A percentile compares a stretch with the other conserved stretches of the same genome.
Evolutionary conservation across 2,888 invertebrate species (phyloP).

Genomic region (Melanchra persicariae): DNA sequence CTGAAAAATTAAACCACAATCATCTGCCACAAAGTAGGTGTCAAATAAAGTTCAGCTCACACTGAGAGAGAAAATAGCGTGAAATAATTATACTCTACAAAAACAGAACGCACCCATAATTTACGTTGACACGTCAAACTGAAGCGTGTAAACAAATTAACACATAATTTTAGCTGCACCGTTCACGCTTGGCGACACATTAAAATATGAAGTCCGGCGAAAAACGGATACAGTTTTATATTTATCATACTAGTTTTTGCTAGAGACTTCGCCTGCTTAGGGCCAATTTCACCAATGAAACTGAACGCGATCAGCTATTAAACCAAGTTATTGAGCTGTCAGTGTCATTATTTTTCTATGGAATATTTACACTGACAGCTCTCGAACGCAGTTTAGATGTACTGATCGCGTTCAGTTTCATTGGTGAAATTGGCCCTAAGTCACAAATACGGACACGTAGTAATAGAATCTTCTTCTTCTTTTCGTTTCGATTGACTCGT

Average conservation of each 20-base stretch:
- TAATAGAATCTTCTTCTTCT: no score
- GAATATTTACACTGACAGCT: no score
- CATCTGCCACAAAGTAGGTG: conserved; percentile 27
- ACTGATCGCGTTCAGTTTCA: no score
- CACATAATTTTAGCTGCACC: conserved; percentile 62
- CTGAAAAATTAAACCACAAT: conserved; percentile 24
- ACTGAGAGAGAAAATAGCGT: conserved; percentile 50
- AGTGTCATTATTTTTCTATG: no score
- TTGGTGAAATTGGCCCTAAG: no score
- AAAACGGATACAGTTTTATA: conserved; percentile 20
- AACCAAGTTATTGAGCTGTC: no score
- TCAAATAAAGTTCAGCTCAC: conserved; percentile 33
- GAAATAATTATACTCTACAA: conserved; percentile 59
- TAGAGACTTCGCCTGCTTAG: not conserved
- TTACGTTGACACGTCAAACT: conserved; percentile 58
- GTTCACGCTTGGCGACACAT: conserved; percentile 46
- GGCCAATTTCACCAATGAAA: no score
- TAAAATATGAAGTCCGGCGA: conserved; percentile 51
- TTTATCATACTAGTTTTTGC: not conserved
- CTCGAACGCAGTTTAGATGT: no score
- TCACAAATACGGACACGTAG: no score
- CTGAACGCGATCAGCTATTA: no score
- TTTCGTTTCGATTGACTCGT: no score
- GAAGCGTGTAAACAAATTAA: conserved; percentile 62
- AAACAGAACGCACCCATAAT: conserved; percentile 56